A percentile compares a stretch with the other conserved stretches of the same genome.
These are phyloP conservation scores for Semotilus atromaculatus DNA, from an alignment of 2,797 vertebrate genomes.

Conservation along the genomic window DNA sequence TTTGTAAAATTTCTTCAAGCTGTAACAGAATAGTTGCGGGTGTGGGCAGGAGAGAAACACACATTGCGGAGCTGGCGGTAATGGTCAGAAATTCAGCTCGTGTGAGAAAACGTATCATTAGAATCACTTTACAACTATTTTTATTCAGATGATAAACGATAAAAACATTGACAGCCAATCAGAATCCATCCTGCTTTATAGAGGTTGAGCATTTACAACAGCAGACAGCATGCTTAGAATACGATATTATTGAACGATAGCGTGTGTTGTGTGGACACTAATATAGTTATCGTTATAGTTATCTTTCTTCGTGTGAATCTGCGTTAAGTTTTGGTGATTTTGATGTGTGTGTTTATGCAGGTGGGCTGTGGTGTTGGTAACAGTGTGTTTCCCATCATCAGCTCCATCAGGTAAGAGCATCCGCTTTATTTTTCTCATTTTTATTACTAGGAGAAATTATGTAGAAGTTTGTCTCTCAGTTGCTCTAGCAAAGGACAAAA, in stretches of 20 bases:
- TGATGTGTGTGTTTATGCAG: conserved; percentile 66
- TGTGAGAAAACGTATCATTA: background rate
- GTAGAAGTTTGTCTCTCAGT: background rate
- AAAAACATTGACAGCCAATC: background rate
- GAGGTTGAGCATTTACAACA: background rate
- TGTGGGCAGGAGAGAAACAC: too few species aligned
- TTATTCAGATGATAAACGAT: background rate
- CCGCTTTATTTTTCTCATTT: background rate
- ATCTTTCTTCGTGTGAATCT: background rate
- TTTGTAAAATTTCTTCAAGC: too few species aligned
- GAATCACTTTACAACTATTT: background rate
- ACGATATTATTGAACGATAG: background rate
- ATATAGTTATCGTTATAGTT: background rate
- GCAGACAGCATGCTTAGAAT: background rate
- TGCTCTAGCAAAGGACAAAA: background rate
- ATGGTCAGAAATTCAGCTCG: too few species aligned
- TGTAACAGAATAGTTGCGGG: too few species aligned
- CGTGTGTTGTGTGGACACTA: too few species aligned
- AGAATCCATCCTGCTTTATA: background rate
- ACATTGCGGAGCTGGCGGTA: too few species aligned
- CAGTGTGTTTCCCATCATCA: conserved; percentile 90
- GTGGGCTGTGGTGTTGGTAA: conserved; percentile 94
- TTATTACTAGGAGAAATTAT: background rate
- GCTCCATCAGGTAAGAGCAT: conserved; percentile 81
- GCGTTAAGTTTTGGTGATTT: background rate